These are phyloP conservation scores for Tragelaphus oryx DNA, from an alignment of 2,797 vertebrate genomes.

Conservation along the genomic window DNA sequence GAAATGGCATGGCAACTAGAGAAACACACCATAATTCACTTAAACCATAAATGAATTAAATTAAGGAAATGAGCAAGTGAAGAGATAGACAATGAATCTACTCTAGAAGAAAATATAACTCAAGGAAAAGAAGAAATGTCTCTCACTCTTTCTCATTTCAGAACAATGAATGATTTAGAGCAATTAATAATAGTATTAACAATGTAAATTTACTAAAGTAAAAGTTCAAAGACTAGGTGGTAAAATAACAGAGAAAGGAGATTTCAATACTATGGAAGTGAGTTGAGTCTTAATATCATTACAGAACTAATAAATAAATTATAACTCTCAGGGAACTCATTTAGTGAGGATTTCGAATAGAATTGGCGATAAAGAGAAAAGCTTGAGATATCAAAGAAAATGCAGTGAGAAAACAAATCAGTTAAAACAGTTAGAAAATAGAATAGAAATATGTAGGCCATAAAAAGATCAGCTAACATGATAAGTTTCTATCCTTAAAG, in stretches of 20 bases:
- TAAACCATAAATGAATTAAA: not conserved
- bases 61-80: not conserved
- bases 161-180: not conserved
- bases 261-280: not conserved
- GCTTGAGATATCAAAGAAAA: not conserved
- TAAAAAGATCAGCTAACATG: not conserved
- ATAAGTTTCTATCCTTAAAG: not conserved
- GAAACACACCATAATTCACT: not conserved
- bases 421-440: not conserved
- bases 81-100: not conserved
- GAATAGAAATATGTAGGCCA: not conserved
- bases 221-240: not conserved
- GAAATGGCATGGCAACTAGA: not conserved
- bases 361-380: not conserved
- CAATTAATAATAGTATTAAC: not conserved
- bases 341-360: not conserved
- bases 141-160: not conserved
- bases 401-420: not conserved
- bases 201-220: not conserved
- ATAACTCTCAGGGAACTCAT: not conserved
- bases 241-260: not conserved
- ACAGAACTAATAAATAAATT: not conserved
- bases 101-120: not conserved
- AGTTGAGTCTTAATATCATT: not conserved
- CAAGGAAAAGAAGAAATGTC: not conserved